These are phyloP conservation scores for Oxytorus armatus DNA, from an alignment of 2,888 invertebrate genomes.

Conservation along the genomic window DNA sequence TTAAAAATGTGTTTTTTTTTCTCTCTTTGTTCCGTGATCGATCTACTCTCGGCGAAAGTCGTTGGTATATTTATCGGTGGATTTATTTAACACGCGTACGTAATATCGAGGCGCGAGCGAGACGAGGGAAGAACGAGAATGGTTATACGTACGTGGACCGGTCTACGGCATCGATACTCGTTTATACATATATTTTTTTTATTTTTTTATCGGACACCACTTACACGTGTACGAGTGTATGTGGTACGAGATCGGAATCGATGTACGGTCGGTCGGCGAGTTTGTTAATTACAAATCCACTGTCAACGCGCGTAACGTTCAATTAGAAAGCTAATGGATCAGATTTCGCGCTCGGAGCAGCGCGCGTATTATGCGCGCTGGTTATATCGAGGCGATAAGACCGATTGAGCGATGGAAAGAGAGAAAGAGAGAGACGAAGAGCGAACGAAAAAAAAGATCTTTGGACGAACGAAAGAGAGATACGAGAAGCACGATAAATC, in stretches of 20 bases:
- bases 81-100: slow-evolving; percentile 25
- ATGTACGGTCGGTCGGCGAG: slow-evolving; percentile 59
- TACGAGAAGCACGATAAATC: slow-evolving; percentile 72
- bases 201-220: slow-evolving; percentile 17
- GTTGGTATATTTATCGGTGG: slow-evolving; percentile 29
- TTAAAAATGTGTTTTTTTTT: slow-evolving; percentile 21
- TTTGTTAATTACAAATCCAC: slow-evolving; percentile 77
- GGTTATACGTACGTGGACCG: slow-evolving; percentile 15
- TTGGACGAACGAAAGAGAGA: slow-evolving; percentile 23
- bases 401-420: slow-evolving; percentile 26
- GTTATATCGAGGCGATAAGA: slow-evolving; percentile 43
- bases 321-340: slow-evolving; percentile 80
- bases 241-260: slow-evolving; percentile 56
- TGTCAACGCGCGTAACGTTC: slow-evolving; percentile 79
- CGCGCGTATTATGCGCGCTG: slow-evolving; percentile 1
- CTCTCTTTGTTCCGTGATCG: background rate
- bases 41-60: slow-evolving; percentile 48
- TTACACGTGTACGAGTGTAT: slow-evolving; percentile 32
- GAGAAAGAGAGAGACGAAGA: slow-evolving; percentile 3
- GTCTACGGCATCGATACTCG: slow-evolving; percentile 1
- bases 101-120: slow-evolving; percentile 14
- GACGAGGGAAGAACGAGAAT: slow-evolving; percentile 24
- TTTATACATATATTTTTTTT: slow-evolving; percentile 12
- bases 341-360: slow-evolving; percentile 72
- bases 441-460: background rate